These are phyloP conservation scores for Hystrix cristata DNA, from an alignment of 2,113 vertebrate genomes.

Conservation along the genomic window DNA sequence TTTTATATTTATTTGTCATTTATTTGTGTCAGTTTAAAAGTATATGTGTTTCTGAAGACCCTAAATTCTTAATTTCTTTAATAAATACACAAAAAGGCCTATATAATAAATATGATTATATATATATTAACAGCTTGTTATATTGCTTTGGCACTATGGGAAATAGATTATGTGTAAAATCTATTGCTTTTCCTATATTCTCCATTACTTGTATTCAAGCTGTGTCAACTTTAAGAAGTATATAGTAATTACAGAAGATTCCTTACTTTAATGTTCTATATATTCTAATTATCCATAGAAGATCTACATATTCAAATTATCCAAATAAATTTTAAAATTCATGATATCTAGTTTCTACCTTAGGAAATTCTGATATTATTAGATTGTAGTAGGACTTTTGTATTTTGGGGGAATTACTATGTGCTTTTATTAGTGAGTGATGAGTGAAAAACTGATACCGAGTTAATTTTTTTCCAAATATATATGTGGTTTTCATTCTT, in stretches of 20 bases:
- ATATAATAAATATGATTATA: background rate
- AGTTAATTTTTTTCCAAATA: background rate
- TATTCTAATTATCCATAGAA: background rate
- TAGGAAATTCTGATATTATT: background rate
- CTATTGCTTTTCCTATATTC: background rate
- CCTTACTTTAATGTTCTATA: background rate
- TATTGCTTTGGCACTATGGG: background rate
- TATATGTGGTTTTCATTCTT: background rate
- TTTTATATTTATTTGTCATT: background rate
- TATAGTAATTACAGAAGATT: background rate
- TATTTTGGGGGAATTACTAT: background rate
- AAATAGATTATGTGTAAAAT: background rate
- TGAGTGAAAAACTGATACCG: background rate
- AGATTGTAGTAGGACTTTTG: background rate
- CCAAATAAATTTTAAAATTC: background rate
- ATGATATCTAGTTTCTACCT: background rate
- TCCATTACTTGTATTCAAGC: background rate
- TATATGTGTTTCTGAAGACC: background rate
- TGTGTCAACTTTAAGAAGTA: background rate
- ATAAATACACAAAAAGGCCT: background rate
- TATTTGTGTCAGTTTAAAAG: background rate
- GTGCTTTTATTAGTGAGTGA: background rate
- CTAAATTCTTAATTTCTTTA: background rate
- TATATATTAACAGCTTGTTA: background rate
- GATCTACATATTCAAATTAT: background rate